These are phyloP conservation scores for Drosophila ustulata DNA, from an alignment of 2,888 invertebrate species.

Conservation along the genomic window DNA sequence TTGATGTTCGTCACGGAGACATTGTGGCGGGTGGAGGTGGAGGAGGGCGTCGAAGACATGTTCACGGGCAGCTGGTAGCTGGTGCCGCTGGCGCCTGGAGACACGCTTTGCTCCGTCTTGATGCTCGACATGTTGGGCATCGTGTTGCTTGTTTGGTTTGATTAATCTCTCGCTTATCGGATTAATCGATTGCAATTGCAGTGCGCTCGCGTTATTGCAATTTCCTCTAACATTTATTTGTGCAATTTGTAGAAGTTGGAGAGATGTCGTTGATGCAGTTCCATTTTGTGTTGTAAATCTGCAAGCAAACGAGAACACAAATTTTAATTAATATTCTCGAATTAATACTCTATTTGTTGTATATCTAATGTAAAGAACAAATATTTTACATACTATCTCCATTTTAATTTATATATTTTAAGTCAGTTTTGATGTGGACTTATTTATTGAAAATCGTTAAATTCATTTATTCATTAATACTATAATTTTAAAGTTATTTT, in stretches of 20 bases:
- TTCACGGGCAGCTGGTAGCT: constrained; percentile 68
- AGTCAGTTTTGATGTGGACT: no score
- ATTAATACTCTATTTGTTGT: neutral
- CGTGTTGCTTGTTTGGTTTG: neutral
- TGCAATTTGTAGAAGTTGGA: constrained; percentile 83
- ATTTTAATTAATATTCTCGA: neutral
- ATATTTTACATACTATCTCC: no score
- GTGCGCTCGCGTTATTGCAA: constrained; percentile 12
- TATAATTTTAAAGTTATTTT: no score
- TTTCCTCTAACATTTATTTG: constrained; percentile 49
- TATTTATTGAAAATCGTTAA: no score
- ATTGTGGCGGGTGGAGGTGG: constrained; percentile 84
- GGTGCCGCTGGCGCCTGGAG: constrained; percentile 51
- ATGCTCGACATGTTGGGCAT: constrained; percentile 67
- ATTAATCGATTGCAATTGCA: constrained; percentile 9
- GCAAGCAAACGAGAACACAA: constrained; percentile 24
- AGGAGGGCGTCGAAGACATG: constrained; percentile 63
- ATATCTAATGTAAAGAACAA: no score
- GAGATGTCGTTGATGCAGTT: constrained; percentile 82
- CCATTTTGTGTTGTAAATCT: constrained; percentile 77
- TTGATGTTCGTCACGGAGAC: constrained; percentile 94
- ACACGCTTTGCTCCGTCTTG: constrained; percentile 59
- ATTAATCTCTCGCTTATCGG: neutral
- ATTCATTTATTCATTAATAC: no score
- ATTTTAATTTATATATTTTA: no score